phyloP scores from a whole-genome alignment of 2,113 vertebrate species.

The Myotis lucifugus region DNA sequence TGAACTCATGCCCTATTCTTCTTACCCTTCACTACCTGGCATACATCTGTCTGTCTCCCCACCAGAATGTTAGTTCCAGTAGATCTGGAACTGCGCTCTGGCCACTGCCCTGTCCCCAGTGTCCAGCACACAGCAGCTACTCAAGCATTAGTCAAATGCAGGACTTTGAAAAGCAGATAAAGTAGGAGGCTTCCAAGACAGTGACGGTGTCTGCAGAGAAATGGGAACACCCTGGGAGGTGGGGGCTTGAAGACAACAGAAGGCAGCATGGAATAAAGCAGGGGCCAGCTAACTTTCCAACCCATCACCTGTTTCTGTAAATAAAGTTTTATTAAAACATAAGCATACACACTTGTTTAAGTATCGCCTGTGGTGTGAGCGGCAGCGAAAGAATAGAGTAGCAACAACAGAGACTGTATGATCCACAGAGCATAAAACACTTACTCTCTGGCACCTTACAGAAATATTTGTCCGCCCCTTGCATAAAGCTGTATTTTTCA shows the following conservation, averaged over 20 bases:
- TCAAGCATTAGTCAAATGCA: neutral
- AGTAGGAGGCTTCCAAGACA: neutral
- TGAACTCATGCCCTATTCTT: neutral
- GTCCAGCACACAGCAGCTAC: neutral
- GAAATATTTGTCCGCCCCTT: neutral
- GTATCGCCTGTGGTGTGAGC: neutral
- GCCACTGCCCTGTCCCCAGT: neutral
- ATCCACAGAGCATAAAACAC: neutral
- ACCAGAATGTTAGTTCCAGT: neutral
- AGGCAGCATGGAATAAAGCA: neutral
- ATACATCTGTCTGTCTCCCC: neutral
- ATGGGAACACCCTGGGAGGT: neutral
- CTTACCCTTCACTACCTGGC: neutral
- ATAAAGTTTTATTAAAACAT: neutral
- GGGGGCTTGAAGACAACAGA: neutral
- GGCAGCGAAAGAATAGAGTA: neutral
- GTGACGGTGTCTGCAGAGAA: neutral
- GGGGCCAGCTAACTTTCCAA: neutral
- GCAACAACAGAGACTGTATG: neutral
- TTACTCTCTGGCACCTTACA: neutral
- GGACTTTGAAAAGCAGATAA: neutral
- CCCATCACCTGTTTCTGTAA: neutral
- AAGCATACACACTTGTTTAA: neutral
- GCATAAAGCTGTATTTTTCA: neutral
- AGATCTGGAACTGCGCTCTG: neutral